Evolutionary conservation across 1,140 invertebrate species (phyloP), one percentile per base, ranked within the genome.

Genomic region (Drosophila pandora): DNA sequence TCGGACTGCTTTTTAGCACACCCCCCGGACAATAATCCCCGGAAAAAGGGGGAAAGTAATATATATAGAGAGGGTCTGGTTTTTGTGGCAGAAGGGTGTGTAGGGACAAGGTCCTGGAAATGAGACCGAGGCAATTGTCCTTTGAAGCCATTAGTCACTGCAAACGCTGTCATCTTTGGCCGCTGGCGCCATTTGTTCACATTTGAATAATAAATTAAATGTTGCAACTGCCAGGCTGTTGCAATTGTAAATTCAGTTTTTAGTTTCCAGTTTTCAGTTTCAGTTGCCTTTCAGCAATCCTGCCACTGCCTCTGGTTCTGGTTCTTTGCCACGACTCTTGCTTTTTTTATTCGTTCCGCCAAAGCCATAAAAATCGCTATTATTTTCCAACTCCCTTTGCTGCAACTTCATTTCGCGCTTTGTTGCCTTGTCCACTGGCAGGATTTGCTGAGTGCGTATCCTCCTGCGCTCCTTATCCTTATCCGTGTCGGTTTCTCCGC

Each of bases 141-240:
- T 88, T 56, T 23, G 61, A 17, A 47, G 75, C 70, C 82, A 85
- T 85, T 85, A 85, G 37, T 85, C 83, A 85, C 72, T 32, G 71
- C 61, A 60, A 23, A 39, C 49, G 59, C 75, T 85, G 82, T 85
- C 83, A 85, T 85, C 82, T 88, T 88, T 85, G 83, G 75, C 76
- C 48, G 76, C 65, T 74, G 61, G 65, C 74, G 65, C 83, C 83
- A 85, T 85, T 85, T 88, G 78, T 85, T 85, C 83, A 82, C 82
- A 85, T 85, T 85, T 85, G 83, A 81, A 85, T 85, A 85, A 85
- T 85, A 85, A 85, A 88, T 85, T 85, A 87, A 85, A 88, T 88
- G 82, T 78, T 85, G 82, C 81, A 85, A 85, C 76, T 85, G 78
- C 81, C 82, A 68, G 55, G 58, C 61, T 59, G 72, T 65, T 79